Evolutionary conservation across 2,113 vertebrate genomes (phyloP).

Genomic region (Stomatorhinus ivindoensis): DNA sequence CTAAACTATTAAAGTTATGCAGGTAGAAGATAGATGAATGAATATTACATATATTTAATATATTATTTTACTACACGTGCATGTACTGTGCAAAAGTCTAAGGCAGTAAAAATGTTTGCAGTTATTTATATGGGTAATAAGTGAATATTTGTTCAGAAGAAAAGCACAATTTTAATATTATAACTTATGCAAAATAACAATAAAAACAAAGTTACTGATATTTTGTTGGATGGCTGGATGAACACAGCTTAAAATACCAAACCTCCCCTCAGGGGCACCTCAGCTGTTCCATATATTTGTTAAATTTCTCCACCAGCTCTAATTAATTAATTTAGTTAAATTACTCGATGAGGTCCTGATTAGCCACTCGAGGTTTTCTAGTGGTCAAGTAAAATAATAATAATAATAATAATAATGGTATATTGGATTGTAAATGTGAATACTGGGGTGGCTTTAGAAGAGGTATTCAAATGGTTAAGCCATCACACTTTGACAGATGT

Average conservation of each 20-base stretch:
- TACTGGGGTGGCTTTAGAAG: background rate
- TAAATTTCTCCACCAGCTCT: background rate
- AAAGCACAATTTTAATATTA: background rate
- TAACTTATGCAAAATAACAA: background rate
- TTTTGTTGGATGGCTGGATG: background rate
- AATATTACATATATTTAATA: background rate
- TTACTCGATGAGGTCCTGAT: background rate
- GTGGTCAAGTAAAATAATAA: background rate
- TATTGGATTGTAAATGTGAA: background rate
- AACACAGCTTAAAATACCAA: background rate
- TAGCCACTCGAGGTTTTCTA: background rate
- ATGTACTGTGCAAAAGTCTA: background rate
- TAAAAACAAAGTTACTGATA: background rate
- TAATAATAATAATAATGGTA: background rate
- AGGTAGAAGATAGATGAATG: background rate
- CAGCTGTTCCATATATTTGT: background rate
- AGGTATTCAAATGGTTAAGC: background rate
- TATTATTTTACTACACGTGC: background rate
- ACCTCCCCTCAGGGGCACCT: background rate
- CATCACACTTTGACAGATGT: background rate
- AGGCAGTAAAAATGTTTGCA: background rate
- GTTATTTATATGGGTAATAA: background rate
- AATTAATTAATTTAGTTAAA: background rate
- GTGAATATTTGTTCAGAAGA: background rate
- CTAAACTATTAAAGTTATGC: background rate